A percentile compares a stretch with the other conserved stretches of the same genome.
phyloP scores from a whole-genome alignment of 2,797 vertebrate species.

The Hozukius guyotensis region DNA sequence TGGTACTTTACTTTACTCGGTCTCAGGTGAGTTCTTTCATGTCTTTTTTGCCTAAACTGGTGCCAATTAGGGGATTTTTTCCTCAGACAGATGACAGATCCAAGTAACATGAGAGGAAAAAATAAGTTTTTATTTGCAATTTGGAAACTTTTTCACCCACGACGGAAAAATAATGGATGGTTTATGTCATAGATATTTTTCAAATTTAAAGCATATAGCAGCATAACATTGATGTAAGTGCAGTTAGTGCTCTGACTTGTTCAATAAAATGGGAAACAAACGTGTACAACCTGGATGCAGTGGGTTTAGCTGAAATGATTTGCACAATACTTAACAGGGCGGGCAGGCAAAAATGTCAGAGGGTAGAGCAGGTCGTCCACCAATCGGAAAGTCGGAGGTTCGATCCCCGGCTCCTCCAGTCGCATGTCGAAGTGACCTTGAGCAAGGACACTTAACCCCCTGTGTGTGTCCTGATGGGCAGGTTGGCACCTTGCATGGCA shows the following conservation, averaged over 20 bases:
- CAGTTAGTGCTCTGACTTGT: neutral
- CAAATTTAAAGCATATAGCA: neutral
- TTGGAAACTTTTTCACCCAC: slow-evolving; percentile 15
- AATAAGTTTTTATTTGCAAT: slow-evolving; percentile 9
- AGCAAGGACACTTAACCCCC: too few species aligned
- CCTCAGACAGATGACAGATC: slow-evolving; percentile 6
- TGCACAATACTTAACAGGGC: neutral
- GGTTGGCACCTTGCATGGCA: too few species aligned
- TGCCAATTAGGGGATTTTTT: slow-evolving; percentile 18
- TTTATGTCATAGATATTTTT: neutral
- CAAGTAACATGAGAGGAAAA: slow-evolving; percentile 3
- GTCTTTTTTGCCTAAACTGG: slow-evolving; percentile 5
- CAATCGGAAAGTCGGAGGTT: neutral
- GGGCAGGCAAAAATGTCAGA: too few species aligned
- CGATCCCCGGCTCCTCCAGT: too few species aligned
- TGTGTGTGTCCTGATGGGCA: too few species aligned
- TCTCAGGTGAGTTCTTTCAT: slow-evolving; percentile 6
- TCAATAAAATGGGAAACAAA: neutral
- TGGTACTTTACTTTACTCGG: neutral
- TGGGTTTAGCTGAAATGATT: neutral
- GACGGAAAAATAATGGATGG: neutral
- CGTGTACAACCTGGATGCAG: neutral
- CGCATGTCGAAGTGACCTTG: too few species aligned
- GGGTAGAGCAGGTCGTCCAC: neutral
- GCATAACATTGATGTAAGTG: neutral